Percentiles rank a stretch among this genome's conserved stretches.
phyloP scores from a whole-genome alignment of 2,888 invertebrate genomes.

The Acronicta psi region DNA sequence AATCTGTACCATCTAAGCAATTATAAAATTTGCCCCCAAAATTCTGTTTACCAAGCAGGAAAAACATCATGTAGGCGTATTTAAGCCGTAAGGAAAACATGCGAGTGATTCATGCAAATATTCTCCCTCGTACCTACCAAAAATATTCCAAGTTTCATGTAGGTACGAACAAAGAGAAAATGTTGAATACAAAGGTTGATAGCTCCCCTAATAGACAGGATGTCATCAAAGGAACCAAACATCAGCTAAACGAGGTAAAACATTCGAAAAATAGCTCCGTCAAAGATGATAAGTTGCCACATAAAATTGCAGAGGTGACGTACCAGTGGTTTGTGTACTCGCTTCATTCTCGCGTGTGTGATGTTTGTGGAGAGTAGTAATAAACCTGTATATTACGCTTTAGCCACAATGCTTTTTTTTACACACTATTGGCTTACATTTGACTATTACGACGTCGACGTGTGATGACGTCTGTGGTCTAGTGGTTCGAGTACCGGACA shows the following conservation, averaged over 20 bases:
- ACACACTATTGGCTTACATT: no score
- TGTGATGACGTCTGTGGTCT: no score
- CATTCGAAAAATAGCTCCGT: constrained; percentile 74
- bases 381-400: no score
- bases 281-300: constrained; percentile 75
- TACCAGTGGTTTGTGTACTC: constrained; percentile 39
- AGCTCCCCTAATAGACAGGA: constrained; percentile 58
- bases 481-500: no score
- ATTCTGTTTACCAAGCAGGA: background rate
- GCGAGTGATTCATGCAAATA: constrained; percentile 47
- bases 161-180: constrained; percentile 54
- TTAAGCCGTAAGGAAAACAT: constrained; percentile 21
- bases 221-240: constrained; percentile 72
- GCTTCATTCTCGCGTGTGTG: constrained; percentile 19
- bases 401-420: no score
- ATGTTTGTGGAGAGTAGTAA: background rate
- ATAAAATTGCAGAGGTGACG: constrained; percentile 61
- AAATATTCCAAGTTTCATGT: constrained; percentile 38
- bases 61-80: constrained; percentile 19
- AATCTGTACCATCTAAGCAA: background rate
- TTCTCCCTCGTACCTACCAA: constrained; percentile 36
- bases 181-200: constrained; percentile 54
- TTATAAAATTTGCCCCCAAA: background rate
- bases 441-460: no score
- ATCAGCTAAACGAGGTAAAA: constrained; percentile 77